These are phyloP conservation scores for Alviniconcha strummeri DNA, from an alignment of 2,888 invertebrate genomes.

Conservation along the genomic window DNA sequence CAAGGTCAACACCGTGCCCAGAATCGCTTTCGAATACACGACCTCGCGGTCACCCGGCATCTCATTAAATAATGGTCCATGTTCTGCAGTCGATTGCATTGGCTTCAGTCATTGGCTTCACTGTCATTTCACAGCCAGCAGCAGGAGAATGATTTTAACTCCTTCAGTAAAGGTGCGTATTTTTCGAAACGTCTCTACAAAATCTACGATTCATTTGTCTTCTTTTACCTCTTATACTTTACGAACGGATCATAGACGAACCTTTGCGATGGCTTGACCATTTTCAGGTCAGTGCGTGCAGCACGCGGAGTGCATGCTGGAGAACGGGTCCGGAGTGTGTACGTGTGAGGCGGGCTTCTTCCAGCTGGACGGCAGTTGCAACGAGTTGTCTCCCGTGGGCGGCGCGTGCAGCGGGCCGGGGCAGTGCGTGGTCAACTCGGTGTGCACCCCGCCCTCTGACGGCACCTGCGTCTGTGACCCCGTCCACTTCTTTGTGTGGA, in stretches of 20 bases:
- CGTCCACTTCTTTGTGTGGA: conserved; percentile 36
- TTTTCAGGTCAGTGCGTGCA: conserved; percentile 31
- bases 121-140: too few relatives aligned
- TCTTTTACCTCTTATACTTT: not conserved
- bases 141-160: too few relatives aligned
- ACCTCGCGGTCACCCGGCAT: too few relatives aligned
- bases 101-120: too few relatives aligned
- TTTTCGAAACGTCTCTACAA: too few relatives aligned
- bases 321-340: conserved; percentile 24
- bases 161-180: too few relatives aligned
- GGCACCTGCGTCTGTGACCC: conserved; percentile 34
- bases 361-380: conserved; percentile 27
- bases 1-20: too few relatives aligned
- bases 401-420: conserved; percentile 31
- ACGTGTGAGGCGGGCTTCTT: conserved; percentile 32
- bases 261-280: not conserved
- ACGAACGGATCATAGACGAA: not conserved
- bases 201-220: too few relatives aligned
- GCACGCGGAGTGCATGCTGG: conserved; percentile 24
- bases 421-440: conserved; percentile 36
- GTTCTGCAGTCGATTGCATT: too few relatives aligned
- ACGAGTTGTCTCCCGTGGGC: conserved; percentile 29
- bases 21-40: too few relatives aligned
- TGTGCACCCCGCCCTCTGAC: conserved; percentile 32
- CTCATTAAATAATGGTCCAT: too few relatives aligned